Base-by-base conservation (phyloP, 2,797 vertebrate genomes). In the Dallia pectoralis region DNA sequence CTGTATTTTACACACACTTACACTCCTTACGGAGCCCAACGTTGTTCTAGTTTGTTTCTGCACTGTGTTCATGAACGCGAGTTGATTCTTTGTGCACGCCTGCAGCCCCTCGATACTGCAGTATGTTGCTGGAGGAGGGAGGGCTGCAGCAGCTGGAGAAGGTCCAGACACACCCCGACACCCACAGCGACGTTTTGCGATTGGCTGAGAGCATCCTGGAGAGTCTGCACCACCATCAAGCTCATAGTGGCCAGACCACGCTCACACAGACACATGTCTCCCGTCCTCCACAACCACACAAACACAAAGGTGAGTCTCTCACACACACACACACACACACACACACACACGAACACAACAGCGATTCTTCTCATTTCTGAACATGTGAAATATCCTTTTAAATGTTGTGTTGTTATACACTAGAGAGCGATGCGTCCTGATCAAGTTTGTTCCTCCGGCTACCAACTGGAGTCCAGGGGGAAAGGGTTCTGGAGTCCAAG, bases 61-160 rank as follows among this genome's bases (percentile, higher is more conserved):
- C 40, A 44, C 8, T 75, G 0, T 70, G 25, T 69, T 12, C 22
- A 40, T 65, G 25, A 48, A 48, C 32, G 19, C 15, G 29, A 70
- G 49, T 71, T 0, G 68, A 36, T 4, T 64, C 19, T 22, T 1
- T 72, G 40, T 56, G 36, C 14, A 30, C 66, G 59, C 76, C 81
- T 86, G 70, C 92, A 96, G 97, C 97, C 1, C 79, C 95, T 67
- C 95, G 98, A 9, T 99, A 99, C 83, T 99, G 98, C 93, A 98
- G 95, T 89, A 99, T 99, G 98, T 82, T 99, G 89, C 91, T 99
- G 85, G 97, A 98, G 88, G 98, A 99, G 88, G 97, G 97, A 11
- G 98, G 98, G 44, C 87, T 98, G 77, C 94, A 94, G 82, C 96
- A 97, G 79, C 92, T 99, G 67, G 94, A 97, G 89, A 93, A 87